phyloP scores from a whole-genome alignment of 2,888 invertebrate genomes.

The Pristionchus arcanus region DNA sequence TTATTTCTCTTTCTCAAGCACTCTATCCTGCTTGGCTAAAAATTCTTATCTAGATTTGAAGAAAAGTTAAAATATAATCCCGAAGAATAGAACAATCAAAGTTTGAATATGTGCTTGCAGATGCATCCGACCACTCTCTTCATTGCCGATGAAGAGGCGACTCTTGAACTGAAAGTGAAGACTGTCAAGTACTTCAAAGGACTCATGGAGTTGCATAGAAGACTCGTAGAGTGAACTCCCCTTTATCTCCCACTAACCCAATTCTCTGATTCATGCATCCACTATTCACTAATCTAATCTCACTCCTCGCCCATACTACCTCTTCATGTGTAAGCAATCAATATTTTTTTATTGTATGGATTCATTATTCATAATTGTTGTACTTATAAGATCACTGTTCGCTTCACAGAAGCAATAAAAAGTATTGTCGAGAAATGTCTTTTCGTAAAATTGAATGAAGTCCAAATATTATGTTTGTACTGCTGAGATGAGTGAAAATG shows the following conservation, averaged over 20 bases:
- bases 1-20: too few species aligned
- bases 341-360: neutral
- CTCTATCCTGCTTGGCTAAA: too few species aligned
- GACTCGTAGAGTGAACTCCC: conserved; percentile 67
- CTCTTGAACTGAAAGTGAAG: conserved; percentile 90
- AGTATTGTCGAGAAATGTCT: neutral
- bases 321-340: neutral
- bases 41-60: too few species aligned
- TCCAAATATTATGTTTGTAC: neutral
- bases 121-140: conserved; percentile 91
- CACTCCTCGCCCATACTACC: neutral
- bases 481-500: too few species aligned
- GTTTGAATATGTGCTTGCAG: neutral
- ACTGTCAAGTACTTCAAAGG: conserved; percentile 98
- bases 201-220: conserved; percentile 79
- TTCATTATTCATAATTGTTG: neutral
- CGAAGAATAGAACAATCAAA: too few species aligned
- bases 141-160: conserved; percentile 97
- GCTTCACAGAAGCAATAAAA: conserved; percentile 30
- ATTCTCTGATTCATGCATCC: neutral
- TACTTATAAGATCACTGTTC: neutral
- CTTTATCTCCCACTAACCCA: neutral
- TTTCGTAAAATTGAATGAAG: neutral
- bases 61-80: too few species aligned
- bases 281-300: conserved; percentile 10